Evolutionary conservation across 2,888 invertebrate species (phyloP).

Genomic region (Athripsodes cinereus): DNA sequence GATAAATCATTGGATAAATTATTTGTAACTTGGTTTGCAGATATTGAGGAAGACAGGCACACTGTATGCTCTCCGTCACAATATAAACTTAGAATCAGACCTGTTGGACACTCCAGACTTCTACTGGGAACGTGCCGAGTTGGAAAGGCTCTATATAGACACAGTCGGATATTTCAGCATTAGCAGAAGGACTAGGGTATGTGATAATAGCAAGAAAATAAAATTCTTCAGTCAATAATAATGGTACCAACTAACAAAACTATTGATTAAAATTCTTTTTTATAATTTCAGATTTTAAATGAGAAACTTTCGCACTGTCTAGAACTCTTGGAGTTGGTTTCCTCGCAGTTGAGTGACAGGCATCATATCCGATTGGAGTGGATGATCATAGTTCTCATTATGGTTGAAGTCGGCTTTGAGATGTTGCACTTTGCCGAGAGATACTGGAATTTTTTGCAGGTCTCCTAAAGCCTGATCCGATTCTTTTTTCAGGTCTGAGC

Average conservation of each 20-base stretch:
- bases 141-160: constrained; percentile 79
- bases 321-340: constrained; percentile 83
- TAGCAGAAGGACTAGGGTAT: constrained; percentile 72
- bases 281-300: constrained; percentile 74
- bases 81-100: constrained; percentile 90
- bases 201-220: too few species aligned
- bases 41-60: constrained; percentile 79
- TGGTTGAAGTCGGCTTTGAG: constrained; percentile 90
- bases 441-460: constrained; percentile 34
- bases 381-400: constrained; percentile 95
- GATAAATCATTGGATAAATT: neutral
- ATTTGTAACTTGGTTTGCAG: constrained; percentile 31
- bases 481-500: too few species aligned
- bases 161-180: constrained; percentile 82
- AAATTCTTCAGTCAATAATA: too few species aligned
- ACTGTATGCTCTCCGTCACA: constrained; percentile 80
- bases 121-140: constrained; percentile 93
- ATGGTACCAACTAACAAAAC: too few species aligned
- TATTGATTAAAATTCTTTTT: too few species aligned
- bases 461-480: neutral
- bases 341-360: constrained; percentile 83
- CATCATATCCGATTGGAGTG: constrained; percentile 92
- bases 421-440: constrained; percentile 68
- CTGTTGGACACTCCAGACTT: constrained; percentile 93
- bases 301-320: constrained; percentile 93